Conservation (phyloP, 2,888 invertebrate genomes). For the Bembecia ichneumoniformis region DNA sequence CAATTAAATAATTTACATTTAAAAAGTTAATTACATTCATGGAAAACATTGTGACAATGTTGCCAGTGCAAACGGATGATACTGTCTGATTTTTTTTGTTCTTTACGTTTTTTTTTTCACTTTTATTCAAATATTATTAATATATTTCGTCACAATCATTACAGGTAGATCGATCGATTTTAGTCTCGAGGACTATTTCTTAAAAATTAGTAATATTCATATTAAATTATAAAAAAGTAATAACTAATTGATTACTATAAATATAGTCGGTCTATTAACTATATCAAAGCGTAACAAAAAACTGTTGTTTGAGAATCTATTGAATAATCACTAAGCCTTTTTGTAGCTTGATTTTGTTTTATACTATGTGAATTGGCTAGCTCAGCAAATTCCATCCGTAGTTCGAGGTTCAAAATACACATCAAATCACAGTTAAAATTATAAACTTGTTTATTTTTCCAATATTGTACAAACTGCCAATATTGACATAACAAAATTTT, state of each 20-base stretch:
- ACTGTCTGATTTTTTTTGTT: conserved; percentile 37
- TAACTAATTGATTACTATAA: conserved; percentile 45
- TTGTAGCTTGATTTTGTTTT: conserved; percentile 19
- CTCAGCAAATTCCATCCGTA: too few relatives aligned
- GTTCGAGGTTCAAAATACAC: too few relatives aligned
- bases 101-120: conserved; percentile 29
- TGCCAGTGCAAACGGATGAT: conserved; percentile 25
- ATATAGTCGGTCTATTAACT: conserved; percentile 42
- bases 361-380: too few relatives aligned
- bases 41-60: conserved; percentile 29
- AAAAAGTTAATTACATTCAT: conserved; percentile 12
- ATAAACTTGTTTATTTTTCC: too few relatives aligned
- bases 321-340: conserved; percentile 57
- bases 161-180: conserved; percentile 31
- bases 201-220: conserved; percentile 23
- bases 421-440: too few relatives aligned
- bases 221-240: conserved; percentile 26
- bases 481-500: not conserved
- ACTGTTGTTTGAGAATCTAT: conserved; percentile 57
- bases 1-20: not conserved
- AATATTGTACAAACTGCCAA: too few relatives aligned
- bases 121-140: conserved; percentile 27
- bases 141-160: conserved; percentile 30
- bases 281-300: conserved; percentile 56
- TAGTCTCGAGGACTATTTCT: conserved; percentile 14